Percentiles rank a stretch among this genome's conserved stretches.
phyloP scores from a whole-genome alignment of 2,797 vertebrate genomes.

The Phylloscopus collybita region DNA sequence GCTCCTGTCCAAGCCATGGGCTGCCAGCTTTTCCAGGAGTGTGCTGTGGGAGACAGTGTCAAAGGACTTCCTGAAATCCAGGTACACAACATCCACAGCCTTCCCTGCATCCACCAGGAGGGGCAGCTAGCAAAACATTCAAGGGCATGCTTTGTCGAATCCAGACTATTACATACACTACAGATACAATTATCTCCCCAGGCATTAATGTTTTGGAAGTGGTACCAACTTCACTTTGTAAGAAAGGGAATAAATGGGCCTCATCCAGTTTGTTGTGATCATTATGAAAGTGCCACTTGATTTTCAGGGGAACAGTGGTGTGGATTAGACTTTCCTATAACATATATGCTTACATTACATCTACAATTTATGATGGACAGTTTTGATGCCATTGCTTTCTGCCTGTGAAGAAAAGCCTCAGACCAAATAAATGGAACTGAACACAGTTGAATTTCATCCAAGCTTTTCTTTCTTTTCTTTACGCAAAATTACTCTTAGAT shows the following conservation, averaged over 20 bases:
- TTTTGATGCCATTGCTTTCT: neutral
- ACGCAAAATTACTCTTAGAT: neutral
- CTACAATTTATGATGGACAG: neutral
- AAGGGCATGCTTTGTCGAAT: neutral
- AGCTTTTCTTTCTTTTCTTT: neutral
- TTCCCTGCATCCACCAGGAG: fast-evolving
- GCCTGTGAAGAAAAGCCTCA: neutral
- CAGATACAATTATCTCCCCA: neutral
- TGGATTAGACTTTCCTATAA: neutral
- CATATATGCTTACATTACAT: neutral
- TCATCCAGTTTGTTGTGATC: neutral
- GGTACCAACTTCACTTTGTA: neutral
- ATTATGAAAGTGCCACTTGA: neutral
- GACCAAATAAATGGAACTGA: neutral
- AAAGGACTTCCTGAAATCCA: neutral
- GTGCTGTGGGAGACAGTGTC: neutral
- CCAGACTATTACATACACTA: neutral
- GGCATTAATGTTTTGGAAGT: neutral
- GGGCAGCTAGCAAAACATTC: neutral
- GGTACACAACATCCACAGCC: neutral
- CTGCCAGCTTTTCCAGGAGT: neutral
- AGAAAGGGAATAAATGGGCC: neutral
- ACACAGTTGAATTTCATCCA: neutral
- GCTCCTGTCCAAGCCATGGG: neutral
- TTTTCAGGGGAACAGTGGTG: neutral